Base-by-base conservation (phyloP, 2,113 vertebrate genomes). In the Spizaetus ornatus region DNA sequence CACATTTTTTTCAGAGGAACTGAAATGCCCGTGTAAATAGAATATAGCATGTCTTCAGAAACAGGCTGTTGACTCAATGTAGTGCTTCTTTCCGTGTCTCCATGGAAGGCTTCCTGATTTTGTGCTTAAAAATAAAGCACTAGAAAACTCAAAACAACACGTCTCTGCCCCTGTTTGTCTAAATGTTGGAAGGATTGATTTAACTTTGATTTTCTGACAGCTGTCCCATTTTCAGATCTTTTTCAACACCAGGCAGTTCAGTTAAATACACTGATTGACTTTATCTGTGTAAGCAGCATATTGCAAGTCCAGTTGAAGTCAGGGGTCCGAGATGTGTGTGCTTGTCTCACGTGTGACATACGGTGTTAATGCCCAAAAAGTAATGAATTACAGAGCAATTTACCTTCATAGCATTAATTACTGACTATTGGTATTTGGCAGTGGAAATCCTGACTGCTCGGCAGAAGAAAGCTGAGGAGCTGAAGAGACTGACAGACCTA, bases 361-460 rank as follows among this genome's bases (percentile, higher is more conserved):
- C 12, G 34, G 10, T 31, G 11, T 86, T 72, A 66, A 65, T 69
- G 32, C 48, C 65, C 48, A 74, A 48, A 93, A 16, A 73, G 11
- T 70, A 79, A 48, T 36, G 26, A 80, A 74, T 80, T 83, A 42
- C 23, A 88, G 58, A 88, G 58, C 42, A 73, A 10, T 80, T 90
- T 72, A 27, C 43, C n/a, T 71, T 94, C 53, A 42, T 58, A 50
- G 23, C 31, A n/a, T 93, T 97, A 93, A 98, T 43, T 16, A 38
- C 38, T 82, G 42, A n/a, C 83, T 91, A 3, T 95, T 97, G 94
- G 88, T 87, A 52, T 79, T 94, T 97, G 97, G 82, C 97, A 99
- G 98, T 98, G 98, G 98, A 98, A 97, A 98, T 98, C 95, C 97
- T 99, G 96, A 98, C 98, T 81, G 97, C 98, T 94, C 98, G 98